phyloP scores from a whole-genome alignment of 1,140 invertebrate species.

The Leucophenga varia region DNA sequence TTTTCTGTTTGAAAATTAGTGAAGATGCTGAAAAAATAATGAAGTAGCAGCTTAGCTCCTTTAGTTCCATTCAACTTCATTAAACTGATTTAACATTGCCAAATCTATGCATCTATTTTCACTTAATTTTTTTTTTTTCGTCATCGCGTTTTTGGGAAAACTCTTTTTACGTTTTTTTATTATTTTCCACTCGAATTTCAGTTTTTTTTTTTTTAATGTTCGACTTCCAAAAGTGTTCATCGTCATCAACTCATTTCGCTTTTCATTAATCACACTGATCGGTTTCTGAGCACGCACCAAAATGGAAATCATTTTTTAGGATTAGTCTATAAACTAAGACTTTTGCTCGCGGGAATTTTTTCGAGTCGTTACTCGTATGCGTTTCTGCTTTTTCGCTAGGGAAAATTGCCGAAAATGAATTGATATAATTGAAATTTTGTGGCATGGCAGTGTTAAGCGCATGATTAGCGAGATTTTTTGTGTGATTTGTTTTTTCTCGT shows the following conservation, averaged over 20 bases:
- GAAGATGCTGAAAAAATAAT: too few relatives aligned
- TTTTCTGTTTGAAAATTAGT: too few relatives aligned
- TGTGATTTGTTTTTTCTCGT: not conserved
- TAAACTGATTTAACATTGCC: too few relatives aligned
- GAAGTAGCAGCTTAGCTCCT: too few relatives aligned
- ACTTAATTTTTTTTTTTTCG: too few relatives aligned
- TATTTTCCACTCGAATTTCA: too few relatives aligned
- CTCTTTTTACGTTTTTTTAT: constrained; percentile 8
- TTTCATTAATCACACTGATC: constrained; percentile 49
- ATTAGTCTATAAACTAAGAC: too few relatives aligned
- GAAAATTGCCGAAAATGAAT: constrained; percentile 4
- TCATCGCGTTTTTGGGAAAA: not conserved
- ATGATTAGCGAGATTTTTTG: constrained; percentile 23
- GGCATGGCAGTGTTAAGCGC: constrained; percentile 19
- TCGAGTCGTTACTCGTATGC: too few relatives aligned
- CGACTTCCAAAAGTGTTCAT: not conserved
- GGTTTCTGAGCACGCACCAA: constrained; percentile 47
- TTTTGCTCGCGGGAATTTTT: too few relatives aligned
- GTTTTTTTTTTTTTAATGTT: constrained; percentile 18
- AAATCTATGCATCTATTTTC: too few relatives aligned
- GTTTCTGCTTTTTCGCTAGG: constrained; percentile 23
- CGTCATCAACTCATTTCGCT: constrained; percentile 9
- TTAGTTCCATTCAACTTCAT: too few relatives aligned
- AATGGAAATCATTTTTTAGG: constrained; percentile 47
- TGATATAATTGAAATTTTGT: constrained; percentile 23